Evolutionary conservation across 1,140 invertebrate genomes (phyloP).

Genomic region (Hestina assimilis): DNA sequence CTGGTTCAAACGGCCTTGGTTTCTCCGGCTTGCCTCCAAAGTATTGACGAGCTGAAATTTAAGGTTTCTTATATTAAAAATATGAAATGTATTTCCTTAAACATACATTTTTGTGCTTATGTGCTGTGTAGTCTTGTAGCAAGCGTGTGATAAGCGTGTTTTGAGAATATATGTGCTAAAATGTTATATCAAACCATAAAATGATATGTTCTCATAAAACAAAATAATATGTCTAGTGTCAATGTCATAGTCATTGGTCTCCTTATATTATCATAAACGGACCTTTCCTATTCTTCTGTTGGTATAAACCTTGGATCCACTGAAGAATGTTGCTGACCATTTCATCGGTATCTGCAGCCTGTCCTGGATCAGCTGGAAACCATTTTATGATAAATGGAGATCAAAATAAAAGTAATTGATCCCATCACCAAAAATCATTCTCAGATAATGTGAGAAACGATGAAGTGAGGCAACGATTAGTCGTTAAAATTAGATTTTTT

Average conservation of each 20-base stretch:
- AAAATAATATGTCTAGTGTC: background rate
- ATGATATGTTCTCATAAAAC: background rate
- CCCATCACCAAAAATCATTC: slow-evolving; percentile 26
- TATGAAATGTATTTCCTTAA: background rate
- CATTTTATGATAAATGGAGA: slow-evolving; percentile 37
- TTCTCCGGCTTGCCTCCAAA: slow-evolving; percentile 81
- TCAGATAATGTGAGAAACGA: slow-evolving; percentile 23
- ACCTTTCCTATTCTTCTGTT: slow-evolving; percentile 84
- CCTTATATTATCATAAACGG: slow-evolving; percentile 34
- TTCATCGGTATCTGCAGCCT: slow-evolving; percentile 79
- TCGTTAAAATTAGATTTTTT: no score
- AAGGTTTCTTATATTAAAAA: background rate
- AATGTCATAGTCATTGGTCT: background rate
- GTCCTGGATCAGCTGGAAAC: slow-evolving; percentile 62
- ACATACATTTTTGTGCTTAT: slow-evolving; percentile 5
- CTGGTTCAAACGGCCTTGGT: slow-evolving; percentile 83
- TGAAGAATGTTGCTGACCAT: slow-evolving; percentile 86
- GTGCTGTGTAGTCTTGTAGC: slow-evolving; percentile 8
- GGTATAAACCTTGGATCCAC: slow-evolving; percentile 85
- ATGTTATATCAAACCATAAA: background rate
- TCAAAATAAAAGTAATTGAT: slow-evolving; percentile 6
- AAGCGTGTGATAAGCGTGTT: slow-evolving; percentile 15
- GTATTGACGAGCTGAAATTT: slow-evolving; percentile 82
- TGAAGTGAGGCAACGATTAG: no score
- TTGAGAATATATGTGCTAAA: background rate